Conservation (phyloP, 2,113 vertebrate genomes). For the Lycocorax pyrrhopterus region DNA sequence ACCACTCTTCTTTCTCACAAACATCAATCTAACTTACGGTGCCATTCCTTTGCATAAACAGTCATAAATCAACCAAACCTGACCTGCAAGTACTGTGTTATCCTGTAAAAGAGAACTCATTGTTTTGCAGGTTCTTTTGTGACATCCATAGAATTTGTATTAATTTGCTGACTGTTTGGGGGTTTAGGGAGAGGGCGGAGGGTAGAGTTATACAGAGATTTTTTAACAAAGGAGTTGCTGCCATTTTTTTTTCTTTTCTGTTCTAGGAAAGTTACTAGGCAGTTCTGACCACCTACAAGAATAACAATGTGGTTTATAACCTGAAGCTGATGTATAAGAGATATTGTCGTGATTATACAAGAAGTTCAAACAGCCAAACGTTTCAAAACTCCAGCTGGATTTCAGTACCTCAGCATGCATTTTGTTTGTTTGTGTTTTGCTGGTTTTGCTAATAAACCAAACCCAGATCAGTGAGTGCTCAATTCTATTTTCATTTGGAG, state of each 20-base stretch:
- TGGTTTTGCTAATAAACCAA: background rate
- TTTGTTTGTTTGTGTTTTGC: background rate
- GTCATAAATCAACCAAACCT: background rate
- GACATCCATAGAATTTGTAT: background rate
- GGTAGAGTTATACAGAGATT: fast-evolving
- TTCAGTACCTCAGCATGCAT: background rate
- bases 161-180: background rate
- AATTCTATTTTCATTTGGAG: background rate
- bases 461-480: background rate
- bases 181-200: fast-evolving
- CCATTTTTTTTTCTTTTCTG: background rate
- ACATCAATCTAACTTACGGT: background rate
- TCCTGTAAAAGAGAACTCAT: background rate
- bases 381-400: background rate
- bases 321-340: background rate
- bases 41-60: background rate
- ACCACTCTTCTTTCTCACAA: background rate
- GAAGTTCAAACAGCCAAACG: background rate
- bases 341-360: background rate
- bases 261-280: background rate
- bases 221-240: fast-evolving
- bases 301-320: background rate
- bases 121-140: fast-evolving
- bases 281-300: background rate
- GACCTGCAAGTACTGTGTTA: background rate